Conservation (phyloP, 2,888 invertebrate species). For the Lamellibrachia columna region DNA sequence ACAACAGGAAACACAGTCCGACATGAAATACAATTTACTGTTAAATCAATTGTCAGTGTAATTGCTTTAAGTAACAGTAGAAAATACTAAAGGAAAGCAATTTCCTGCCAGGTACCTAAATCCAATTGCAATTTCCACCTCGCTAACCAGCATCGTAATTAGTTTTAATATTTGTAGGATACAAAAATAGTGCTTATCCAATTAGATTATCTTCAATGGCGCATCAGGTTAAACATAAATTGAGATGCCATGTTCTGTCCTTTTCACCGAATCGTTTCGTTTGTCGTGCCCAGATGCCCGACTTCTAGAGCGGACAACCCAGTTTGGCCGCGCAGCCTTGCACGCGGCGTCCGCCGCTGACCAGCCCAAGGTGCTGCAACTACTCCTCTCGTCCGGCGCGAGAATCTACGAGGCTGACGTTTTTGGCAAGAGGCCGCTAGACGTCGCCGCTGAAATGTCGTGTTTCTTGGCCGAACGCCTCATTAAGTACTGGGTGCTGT, state of each 20-base stretch:
- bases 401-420: constrained; percentile 22
- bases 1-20: too few species aligned
- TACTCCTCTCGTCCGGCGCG: constrained; percentile 18
- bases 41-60: neutral
- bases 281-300: neutral
- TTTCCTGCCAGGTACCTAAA: neutral
- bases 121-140: neutral
- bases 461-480: constrained; percentile 22
- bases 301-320: neutral
- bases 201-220: neutral
- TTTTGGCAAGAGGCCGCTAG: constrained; percentile 27
- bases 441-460: neutral
- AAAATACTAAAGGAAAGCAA: neutral
- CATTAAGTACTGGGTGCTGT: constrained; percentile 12
- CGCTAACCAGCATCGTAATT: neutral
- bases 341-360: constrained; percentile 26
- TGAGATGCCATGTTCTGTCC: too few species aligned
- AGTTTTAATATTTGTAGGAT: neutral
- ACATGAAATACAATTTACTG: neutral
- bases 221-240: too few species aligned
- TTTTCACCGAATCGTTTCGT: neutral
- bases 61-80: neutral
- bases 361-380: constrained; percentile 23
- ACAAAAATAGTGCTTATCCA: neutral
- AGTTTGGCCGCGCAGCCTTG: constrained; percentile 26